Conservation (phyloP, 2,113 vertebrate species). For the Cyanoramphus novaezelandiae region DNA sequence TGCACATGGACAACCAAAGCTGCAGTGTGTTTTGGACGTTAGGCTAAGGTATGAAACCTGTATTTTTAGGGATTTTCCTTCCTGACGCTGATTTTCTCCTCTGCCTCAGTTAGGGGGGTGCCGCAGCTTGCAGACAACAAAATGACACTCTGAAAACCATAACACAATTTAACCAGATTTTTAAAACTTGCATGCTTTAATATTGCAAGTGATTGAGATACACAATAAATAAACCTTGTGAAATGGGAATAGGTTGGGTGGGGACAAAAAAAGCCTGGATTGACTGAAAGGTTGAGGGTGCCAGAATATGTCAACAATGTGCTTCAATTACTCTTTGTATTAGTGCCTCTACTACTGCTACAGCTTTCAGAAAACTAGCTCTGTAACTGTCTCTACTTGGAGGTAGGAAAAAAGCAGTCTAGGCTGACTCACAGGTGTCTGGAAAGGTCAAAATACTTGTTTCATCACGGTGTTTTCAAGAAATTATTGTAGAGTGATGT, state of each 20-base stretch:
- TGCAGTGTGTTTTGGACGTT: neutral
- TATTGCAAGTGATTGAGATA: neutral
- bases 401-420: neutral
- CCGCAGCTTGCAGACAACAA: neutral
- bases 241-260: neutral
- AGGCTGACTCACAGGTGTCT: constrained; percentile 41
- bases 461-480: neutral
- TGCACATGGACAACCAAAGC: neutral
- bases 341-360: neutral
- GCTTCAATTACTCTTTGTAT: neutral
- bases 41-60: neutral
- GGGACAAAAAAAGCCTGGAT: accelerated
- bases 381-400: neutral
- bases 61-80: neutral
- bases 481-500: neutral
- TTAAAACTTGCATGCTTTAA: neutral
- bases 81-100: neutral
- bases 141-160: neutral
- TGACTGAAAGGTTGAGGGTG: neutral
- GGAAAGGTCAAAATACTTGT: constrained; percentile 12
- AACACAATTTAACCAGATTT: neutral
- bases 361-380: constrained; percentile 3
- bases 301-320: neutral
- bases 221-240: neutral
- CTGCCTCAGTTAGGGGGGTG: neutral